Evolutionary conservation across 2,113 vertebrate genomes (phyloP).

Genomic region (Bubo blakistoni): DNA sequence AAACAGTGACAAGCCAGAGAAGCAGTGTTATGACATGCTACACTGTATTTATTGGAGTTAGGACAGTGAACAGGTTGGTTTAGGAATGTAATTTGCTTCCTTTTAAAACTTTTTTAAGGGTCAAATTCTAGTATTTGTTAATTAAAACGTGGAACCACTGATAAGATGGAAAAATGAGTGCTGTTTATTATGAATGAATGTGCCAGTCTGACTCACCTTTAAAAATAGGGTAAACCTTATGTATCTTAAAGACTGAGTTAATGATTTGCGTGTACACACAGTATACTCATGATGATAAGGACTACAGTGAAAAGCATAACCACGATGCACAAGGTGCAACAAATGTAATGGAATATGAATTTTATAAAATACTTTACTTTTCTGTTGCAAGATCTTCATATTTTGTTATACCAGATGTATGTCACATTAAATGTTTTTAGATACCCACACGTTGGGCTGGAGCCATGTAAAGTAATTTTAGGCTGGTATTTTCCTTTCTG

Average conservation of each 20-base stretch:
- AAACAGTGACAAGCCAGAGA: background rate
- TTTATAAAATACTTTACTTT: background rate
- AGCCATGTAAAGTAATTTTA: background rate
- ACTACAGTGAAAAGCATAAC: background rate
- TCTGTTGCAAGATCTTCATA: background rate
- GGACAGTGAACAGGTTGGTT: background rate
- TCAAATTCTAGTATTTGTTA: background rate
- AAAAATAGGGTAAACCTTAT: background rate
- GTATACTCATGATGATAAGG: background rate
- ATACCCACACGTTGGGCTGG: background rate
- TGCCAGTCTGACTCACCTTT: background rate
- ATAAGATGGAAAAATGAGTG: background rate
- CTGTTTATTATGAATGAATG: background rate
- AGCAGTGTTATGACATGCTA: background rate
- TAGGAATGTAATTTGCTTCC: background rate
- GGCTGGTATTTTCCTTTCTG: background rate
- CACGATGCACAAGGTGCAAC: background rate
- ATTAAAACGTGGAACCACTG: background rate
- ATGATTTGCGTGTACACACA: background rate
- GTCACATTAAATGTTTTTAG: background rate
- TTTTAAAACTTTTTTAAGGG: conserved; percentile 30
- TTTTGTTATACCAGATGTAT: background rate
- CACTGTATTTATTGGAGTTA: background rate
- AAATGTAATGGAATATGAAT: background rate
- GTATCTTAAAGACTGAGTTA: background rate